Conservation (phyloP, 1,140 invertebrate genomes). For the Brachionus paranguensis region DNA sequence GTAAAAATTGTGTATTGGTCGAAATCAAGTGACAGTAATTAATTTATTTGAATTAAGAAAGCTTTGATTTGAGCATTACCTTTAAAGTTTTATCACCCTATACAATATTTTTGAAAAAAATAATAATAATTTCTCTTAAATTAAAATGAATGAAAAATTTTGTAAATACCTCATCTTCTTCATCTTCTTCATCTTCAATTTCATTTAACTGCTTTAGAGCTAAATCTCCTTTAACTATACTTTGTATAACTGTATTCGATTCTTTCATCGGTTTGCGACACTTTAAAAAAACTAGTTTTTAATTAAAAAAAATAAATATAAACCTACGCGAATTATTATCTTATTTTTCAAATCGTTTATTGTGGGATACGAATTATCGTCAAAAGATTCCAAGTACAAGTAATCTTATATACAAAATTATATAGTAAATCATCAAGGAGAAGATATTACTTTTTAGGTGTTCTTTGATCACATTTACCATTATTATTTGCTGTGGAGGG, state of each 20-base stretch:
- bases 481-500: constrained; percentile 3
- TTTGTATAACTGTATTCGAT: background rate
- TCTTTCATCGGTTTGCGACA: background rate
- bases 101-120: background rate
- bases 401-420: background rate
- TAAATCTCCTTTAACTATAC: background rate
- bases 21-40: background rate
- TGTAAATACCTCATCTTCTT: background rate
- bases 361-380: background rate
- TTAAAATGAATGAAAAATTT: background rate
- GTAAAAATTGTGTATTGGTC: background rate
- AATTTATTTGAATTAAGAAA: background rate
- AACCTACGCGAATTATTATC: background rate
- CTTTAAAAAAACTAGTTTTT: background rate
- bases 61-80: background rate
- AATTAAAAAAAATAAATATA: background rate
- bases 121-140: no score
- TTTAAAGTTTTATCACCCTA: background rate
- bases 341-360: constrained; percentile 15
- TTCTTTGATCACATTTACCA: constrained; percentile 28
- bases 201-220: background rate
- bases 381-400: background rate
- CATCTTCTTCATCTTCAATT: background rate
- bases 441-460: background rate
- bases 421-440: background rate